Evolutionary conservation across 1,140 invertebrate species (phyloP), one percentile per base, ranked within the genome.

Genomic region (Gonioctena quinquepunctata): DNA sequence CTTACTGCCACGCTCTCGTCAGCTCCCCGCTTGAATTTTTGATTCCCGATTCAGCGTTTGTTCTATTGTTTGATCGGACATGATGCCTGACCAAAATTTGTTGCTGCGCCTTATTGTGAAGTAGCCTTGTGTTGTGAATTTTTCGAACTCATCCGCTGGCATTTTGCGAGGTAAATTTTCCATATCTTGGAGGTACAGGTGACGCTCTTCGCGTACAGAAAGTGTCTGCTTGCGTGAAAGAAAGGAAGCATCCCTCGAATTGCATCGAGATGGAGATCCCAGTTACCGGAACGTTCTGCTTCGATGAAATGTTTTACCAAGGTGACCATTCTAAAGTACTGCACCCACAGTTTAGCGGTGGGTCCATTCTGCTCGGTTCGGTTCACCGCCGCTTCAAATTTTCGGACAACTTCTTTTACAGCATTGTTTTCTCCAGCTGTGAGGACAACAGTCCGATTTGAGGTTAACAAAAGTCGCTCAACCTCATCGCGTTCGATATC

Each of bases 211-310:
- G 59, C 80, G 74, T 85, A 85, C 23, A 80, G 63, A 68, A 82
- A 82, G 73, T 86, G 85, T n/a, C 84, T 84, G 67, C 76, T 63
- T 2, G 83, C 80, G 68, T 83, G 79, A 70, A 85, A 83, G 64
- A 76, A 83, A 2, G 81, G 83, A 13, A 85, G 67, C 81, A 85
- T 84, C 59, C 76, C 33, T 13, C 74, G 16, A 1, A 81, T 27
- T 16, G 21, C 18, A 8, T 64, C 6, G 22, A 80, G 60, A 68
- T 83, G 79, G 19, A 79, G 52, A 8, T 80, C 13, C 81, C 79
- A 84, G 73, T 83, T 71, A 2, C 74, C 77, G 22, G 59, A 72
- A 7, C 79, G 56, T 73, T 84, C 80, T 5, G 82, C 78, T 63
- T 73, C 61, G 49, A 84, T 74, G 67, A 82, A 83, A 11, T 72